Percentiles rank a stretch among this genome's conserved stretches.
These are phyloP conservation scores for Puntigrus tetrazona DNA, from an alignment of 2,113 vertebrate genomes.

Conservation along the genomic window DNA sequence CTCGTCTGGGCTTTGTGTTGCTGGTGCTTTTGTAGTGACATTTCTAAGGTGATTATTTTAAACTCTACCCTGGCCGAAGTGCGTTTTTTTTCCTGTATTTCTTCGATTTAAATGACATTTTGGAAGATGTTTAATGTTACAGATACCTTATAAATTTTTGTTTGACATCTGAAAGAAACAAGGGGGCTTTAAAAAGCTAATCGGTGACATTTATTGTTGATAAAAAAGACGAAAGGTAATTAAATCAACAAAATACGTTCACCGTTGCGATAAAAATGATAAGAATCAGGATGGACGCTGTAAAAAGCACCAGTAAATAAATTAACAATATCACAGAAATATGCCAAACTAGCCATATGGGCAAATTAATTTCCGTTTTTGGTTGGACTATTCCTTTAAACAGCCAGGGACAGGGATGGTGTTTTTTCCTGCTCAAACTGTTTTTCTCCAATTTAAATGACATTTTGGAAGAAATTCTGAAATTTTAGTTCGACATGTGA, in stretches of 20 bases:
- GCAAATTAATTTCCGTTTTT: no score
- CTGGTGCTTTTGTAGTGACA: constrained; percentile 19
- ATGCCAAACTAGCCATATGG: no score
- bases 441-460: not conserved
- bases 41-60: constrained; percentile 36
- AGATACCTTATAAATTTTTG: not conserved
- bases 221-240: not conserved
- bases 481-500: not conserved
- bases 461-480: not conserved
- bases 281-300: no score
- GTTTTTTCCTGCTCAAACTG: no score
- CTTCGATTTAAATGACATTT: not conserved
- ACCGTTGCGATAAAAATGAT: no score
- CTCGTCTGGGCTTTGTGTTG: constrained; percentile 4
- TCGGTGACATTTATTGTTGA: not conserved
- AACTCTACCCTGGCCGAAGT: not conserved
- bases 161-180: not conserved
- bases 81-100: not conserved
- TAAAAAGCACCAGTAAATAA: no score
- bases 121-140: not conserved
- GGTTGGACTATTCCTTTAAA: no score
- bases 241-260: not conserved
- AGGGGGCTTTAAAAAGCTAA: not conserved
- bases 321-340: no score
- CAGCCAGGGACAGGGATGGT: no score